Percentiles rank a stretch among this genome's conserved stretches.
Evolutionary conservation across 2,797 vertebrate species (phyloP).

Genomic region (Chaenodraco wilsoni): DNA sequence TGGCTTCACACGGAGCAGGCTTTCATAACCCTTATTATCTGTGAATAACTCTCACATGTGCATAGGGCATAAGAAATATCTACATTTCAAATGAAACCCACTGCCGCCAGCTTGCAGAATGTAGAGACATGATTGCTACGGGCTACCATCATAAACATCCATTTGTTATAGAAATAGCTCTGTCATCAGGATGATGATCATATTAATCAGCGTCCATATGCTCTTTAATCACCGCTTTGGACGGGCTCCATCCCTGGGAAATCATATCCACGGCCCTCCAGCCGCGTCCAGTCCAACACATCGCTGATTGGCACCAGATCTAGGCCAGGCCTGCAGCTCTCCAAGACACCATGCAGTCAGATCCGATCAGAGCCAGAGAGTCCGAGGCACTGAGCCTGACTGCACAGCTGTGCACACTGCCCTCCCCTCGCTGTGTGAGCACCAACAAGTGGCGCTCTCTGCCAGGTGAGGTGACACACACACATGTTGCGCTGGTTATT

Average conservation of each 20-base stretch:
- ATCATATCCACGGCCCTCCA: slow-evolving; percentile 63
- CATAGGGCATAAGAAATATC: slow-evolving; percentile 50
- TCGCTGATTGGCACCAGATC: slow-evolving; percentile 68
- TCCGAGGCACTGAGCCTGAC: slow-evolving; percentile 29
- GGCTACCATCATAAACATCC: slow-evolving; percentile 70
- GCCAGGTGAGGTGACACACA: slow-evolving; percentile 19
- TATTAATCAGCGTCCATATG: slow-evolving; percentile 79
- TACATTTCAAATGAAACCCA: slow-evolving; percentile 63
- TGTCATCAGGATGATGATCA: slow-evolving; percentile 73
- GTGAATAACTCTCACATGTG: slow-evolving; percentile 61
- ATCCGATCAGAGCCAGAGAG: slow-evolving; percentile 37
- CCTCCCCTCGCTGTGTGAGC: not conserved
- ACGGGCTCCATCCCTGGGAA: slow-evolving; percentile 65
- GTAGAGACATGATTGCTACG: slow-evolving; percentile 37
- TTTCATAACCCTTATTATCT: slow-evolving; percentile 48
- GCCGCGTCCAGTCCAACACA: slow-evolving; percentile 46
- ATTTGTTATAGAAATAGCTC: slow-evolving; percentile 76
- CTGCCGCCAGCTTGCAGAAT: slow-evolving; percentile 33
- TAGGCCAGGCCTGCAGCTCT: slow-evolving; percentile 53
- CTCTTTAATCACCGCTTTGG: slow-evolving; percentile 82
- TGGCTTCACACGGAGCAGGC: slow-evolving; percentile 48
- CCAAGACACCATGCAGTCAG: slow-evolving; percentile 35
- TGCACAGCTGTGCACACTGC: slow-evolving; percentile 19
- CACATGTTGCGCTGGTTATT: slow-evolving; percentile 15
- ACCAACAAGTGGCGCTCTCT: slow-evolving; percentile 21